Percentiles rank a stretch among this genome's conserved stretches.
phyloP scores from a whole-genome alignment of 1,140 invertebrate genomes.

The Penaeus japonicus region DNA sequence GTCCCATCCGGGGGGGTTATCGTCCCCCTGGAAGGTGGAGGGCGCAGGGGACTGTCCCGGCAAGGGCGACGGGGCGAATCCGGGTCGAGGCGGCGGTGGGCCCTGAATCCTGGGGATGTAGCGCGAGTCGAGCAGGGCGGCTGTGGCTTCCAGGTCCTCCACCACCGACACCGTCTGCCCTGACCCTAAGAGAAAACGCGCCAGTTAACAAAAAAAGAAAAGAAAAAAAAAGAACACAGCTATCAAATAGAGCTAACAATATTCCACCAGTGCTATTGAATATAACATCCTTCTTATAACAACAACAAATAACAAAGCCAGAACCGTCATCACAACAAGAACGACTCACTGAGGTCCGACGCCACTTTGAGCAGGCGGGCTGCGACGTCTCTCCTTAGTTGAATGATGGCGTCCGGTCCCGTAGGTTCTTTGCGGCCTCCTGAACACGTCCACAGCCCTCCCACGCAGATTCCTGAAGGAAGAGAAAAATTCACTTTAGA shows the following conservation, averaged over 20 bases:
- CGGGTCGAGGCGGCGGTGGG: slow-evolving; percentile 45
- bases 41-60: background rate
- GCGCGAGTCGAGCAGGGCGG: slow-evolving; percentile 63
- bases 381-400: background rate
- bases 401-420: slow-evolving; percentile 9
- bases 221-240: no score
- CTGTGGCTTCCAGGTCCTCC: slow-evolving; percentile 65
- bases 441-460: background rate
- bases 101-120: slow-evolving; percentile 64
- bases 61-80: background rate
- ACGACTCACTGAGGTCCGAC: background rate
- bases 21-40: background rate
- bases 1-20: no score
- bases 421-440: background rate
- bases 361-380: background rate
- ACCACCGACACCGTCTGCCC: slow-evolving; percentile 66
- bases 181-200: slow-evolving; percentile 62
- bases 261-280: no score
- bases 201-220: no score
- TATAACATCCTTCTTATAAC: no score
- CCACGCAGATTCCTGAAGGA: slow-evolving; percentile 11
- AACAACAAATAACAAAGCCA: no score
- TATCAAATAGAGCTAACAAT: no score
- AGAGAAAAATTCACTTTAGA: background rate
- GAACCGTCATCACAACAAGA: no score